Conservation (phyloP, 2,113 vertebrate species). For the Enhydra lutris region DNA sequence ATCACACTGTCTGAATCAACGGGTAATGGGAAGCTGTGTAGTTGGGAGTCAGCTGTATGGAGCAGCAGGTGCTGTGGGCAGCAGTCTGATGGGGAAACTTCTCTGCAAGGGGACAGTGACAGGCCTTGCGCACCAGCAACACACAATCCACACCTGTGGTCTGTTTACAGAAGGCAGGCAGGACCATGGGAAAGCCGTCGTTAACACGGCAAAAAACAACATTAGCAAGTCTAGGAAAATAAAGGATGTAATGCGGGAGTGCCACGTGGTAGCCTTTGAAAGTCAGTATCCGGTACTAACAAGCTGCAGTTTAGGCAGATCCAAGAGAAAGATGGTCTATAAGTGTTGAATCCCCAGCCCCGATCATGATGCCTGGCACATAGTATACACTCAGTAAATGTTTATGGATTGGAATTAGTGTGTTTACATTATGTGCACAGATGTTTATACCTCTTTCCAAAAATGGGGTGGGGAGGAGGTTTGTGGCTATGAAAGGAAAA, state of each 20-base stretch:
- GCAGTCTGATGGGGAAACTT: not conserved
- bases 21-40: not conserved
- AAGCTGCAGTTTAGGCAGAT: not conserved
- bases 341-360: not conserved
- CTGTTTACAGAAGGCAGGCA: slow-evolving; percentile 7
- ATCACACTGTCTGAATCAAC: not conserved
- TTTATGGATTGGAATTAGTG: not conserved
- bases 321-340: not conserved
- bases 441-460: not conserved
- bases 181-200: not conserved
- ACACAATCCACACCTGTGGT: slow-evolving; percentile 14
- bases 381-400: not conserved
- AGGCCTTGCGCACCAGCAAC: not conserved
- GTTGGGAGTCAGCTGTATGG: not conserved
- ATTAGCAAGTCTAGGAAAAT: not conserved
- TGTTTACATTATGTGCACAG: not conserved
- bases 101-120: not conserved
- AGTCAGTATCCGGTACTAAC: not conserved
- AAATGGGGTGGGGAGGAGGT: not conserved
- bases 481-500: not conserved
- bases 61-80: not conserved
- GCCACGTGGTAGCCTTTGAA: not conserved
- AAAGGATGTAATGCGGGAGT: not conserved
- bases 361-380: not conserved
- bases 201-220: not conserved